These are phyloP conservation scores for Gnathonemus longibarbis DNA, from an alignment of 2,113 vertebrate species.

Conservation along the genomic window DNA sequence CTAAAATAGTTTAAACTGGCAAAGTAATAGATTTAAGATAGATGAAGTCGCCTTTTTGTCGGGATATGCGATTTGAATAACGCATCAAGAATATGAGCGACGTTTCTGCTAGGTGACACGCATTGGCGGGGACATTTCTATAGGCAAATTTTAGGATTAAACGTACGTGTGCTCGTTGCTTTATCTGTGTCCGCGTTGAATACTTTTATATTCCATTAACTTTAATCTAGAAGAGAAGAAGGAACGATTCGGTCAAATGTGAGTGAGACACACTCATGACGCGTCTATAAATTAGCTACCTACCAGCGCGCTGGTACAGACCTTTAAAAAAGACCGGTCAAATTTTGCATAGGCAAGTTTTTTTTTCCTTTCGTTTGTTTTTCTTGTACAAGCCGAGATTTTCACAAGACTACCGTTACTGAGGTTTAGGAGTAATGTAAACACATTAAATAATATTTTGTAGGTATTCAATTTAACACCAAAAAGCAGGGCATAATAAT, in stretches of 20 bases:
- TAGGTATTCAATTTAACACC: not conserved
- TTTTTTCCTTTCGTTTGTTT: not conserved
- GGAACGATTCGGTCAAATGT: slow-evolving; percentile 20
- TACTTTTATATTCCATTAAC: slow-evolving; percentile 18
- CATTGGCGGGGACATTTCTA: not conserved
- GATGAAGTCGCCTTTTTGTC: not conserved
- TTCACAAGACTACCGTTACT: not conserved
- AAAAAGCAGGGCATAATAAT: not conserved
- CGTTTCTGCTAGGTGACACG: not conserved
- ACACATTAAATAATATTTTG: not conserved
- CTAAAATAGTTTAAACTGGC: not conserved
- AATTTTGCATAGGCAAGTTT: not conserved
- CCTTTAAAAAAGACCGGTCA: not conserved
- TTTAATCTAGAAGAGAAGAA: slow-evolving; percentile 36
- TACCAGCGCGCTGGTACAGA: not conserved
- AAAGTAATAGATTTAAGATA: not conserved
- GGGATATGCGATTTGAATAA: not conserved
- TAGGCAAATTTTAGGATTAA: not conserved
- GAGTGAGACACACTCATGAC: not conserved
- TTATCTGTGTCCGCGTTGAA: not conserved
- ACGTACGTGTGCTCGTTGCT: not conserved
- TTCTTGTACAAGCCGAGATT: not conserved
- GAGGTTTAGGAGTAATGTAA: not conserved
- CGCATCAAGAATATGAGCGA: not conserved
- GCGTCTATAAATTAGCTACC: not conserved